These are phyloP conservation scores for Phrynocephalus versicolor DNA, from an alignment of 2,113 vertebrate genomes.

Conservation along the genomic window DNA sequence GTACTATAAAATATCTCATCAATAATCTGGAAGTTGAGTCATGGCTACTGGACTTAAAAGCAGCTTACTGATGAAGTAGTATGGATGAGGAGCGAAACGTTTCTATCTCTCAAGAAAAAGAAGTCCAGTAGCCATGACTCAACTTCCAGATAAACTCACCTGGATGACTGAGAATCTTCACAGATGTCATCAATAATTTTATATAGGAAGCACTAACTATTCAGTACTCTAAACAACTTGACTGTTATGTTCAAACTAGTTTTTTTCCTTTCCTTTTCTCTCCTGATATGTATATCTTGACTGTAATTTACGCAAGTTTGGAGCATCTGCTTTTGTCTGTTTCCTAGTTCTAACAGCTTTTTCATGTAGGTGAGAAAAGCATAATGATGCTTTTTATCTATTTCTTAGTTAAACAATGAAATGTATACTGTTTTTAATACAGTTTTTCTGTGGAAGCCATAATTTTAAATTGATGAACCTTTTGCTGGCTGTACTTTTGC, in stretches of 20 bases:
- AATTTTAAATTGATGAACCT: background rate
- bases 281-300: slow-evolving; percentile 11
- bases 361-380: slow-evolving; percentile 27
- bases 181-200: background rate
- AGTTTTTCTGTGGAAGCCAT: background rate
- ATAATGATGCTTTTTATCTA: slow-evolving; percentile 16
- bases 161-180: no score
- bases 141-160: no score
- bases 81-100: no score
- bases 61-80: no score
- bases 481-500: background rate
- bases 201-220: background rate
- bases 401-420: slow-evolving; percentile 15
- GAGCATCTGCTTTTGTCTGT: slow-evolving; percentile 30
- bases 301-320: background rate
- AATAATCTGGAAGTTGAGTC: no score
- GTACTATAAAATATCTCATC: background rate
- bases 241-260: background rate
- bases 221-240: background rate
- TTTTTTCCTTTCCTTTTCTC: background rate
- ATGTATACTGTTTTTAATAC: background rate
- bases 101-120: no score
- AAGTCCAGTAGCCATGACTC: no score
- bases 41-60: no score
- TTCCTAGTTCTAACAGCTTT: slow-evolving; percentile 36